Evolutionary conservation across 2,113 vertebrate species (phyloP), one percentile per base, ranked within the genome.

Genomic region (Aegotheles bennettii): DNA sequence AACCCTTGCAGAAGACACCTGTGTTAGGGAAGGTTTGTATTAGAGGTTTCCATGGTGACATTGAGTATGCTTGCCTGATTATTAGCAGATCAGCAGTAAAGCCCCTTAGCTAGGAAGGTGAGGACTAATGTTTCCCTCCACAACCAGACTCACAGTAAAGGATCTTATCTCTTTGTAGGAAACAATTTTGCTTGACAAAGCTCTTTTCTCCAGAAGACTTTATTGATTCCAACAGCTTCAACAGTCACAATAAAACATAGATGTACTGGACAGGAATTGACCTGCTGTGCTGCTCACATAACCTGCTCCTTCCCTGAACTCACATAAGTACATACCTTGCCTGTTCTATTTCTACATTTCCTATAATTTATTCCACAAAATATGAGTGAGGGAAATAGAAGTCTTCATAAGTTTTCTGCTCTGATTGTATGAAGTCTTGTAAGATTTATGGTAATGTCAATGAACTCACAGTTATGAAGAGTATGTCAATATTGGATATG

Each of bases 221-320:
- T 56, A 11, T 17, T 26, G 10, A 50, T 76, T 17, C 6, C 29
- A 51, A 18, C 7, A 69, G 8, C 12, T 35, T 71, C 47, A 40
- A 6, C n/a, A 71, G 28, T 60, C 57, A 36, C 5, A 40, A 29
- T 11, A 56, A 63, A 31, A 14, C 21, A 38, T 5, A 54, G 13
- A 26, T 16, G n/a, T n/a, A 45, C 6, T 33, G 18, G 33, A 42
- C 11, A 51, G 7, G 12, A 63, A 53, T 3, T 0, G 8, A 61
- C 7, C 3, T 31, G 6, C 2, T 21, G 5, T 31, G 6, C 2
- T 21, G 5, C 10, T 90, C 14, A 48, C 6, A 14, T 54, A n/a
- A 17, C 23, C 15, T 63, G 3, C 3, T 42, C 11, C 15, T 80
- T 51, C 18, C 3, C 15, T 60, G 17, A 56, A 25, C 15, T 76